phyloP scores from a whole-genome alignment of 2,888 invertebrate species.

The Aleiodes alternator region DNA sequence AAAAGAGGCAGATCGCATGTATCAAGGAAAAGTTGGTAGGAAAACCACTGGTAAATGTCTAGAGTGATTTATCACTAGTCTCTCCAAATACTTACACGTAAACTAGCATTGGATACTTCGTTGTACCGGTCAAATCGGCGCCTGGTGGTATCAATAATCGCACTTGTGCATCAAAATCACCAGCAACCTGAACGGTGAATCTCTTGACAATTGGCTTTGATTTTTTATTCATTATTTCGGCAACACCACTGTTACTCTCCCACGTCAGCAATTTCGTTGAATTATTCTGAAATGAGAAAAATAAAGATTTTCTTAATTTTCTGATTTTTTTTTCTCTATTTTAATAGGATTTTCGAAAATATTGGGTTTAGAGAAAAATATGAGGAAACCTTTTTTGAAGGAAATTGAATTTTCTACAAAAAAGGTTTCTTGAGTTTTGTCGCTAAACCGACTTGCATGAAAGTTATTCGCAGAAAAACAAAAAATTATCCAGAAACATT shows the following conservation, averaged over 20 bases:
- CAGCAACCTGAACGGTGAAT: slow-evolving; percentile 80
- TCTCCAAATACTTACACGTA: slow-evolving; percentile 85
- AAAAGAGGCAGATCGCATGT: slow-evolving; percentile 51
- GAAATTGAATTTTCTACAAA: too few species aligned
- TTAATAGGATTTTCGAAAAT: not conserved
- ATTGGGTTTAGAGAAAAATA: too few species aligned
- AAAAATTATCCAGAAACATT: too few species aligned
- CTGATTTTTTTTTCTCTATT: not conserved
- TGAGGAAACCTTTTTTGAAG: too few species aligned
- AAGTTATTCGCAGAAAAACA: too few species aligned
- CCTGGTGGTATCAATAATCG: slow-evolving; percentile 85
- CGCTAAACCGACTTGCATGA: too few species aligned
- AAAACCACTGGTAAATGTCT: slow-evolving; percentile 11
- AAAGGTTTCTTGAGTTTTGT: too few species aligned
- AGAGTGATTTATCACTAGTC: slow-evolving; percentile 19
- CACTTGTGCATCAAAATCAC: slow-evolving; percentile 85
- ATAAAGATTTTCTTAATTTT: not conserved
- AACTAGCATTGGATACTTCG: slow-evolving; percentile 88
- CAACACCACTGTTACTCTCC: slow-evolving; percentile 82
- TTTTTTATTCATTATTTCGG: slow-evolving; percentile 76
- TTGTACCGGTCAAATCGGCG: slow-evolving; percentile 80
- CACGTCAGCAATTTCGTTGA: slow-evolving; percentile 77
- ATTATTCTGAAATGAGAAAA: slow-evolving; percentile 62
- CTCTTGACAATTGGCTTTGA: slow-evolving; percentile 80
- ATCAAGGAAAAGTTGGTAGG: slow-evolving; percentile 29